These are phyloP conservation scores for Pinctada fucata DNA, from an alignment of 2,888 invertebrate genomes.

Conservation along the genomic window DNA sequence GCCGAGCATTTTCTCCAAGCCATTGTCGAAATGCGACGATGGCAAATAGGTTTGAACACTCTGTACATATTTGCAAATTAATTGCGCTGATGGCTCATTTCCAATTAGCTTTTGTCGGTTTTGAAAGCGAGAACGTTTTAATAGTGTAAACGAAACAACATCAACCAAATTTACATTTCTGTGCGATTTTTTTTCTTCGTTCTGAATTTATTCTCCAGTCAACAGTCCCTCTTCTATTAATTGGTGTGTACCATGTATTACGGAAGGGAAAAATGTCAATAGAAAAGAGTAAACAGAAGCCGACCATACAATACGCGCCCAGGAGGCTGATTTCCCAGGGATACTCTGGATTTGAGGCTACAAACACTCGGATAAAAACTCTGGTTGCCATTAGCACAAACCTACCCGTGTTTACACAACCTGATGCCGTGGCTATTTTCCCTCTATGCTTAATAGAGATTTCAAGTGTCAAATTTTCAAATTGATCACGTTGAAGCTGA, in stretches of 20 bases:
- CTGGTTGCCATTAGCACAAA: conserved; percentile 1
- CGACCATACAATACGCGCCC: conserved; percentile 19
- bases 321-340: conserved; percentile 34
- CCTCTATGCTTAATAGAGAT: not conserved
- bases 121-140: conserved; percentile 4
- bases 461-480: conserved; percentile 7
- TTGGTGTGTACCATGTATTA: conserved; percentile 17
- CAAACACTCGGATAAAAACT: not conserved
- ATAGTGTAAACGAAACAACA: conserved; percentile 2
- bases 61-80: not conserved
- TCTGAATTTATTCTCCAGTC: conserved; percentile 1
- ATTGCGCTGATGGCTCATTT: conserved; percentile 3
- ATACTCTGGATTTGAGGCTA: not conserved
- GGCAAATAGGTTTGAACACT: conserved; percentile 1
- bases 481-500: not conserved
- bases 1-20: not conserved
- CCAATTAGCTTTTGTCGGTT: conserved; percentile 4
- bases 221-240: not conserved
- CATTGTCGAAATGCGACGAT: not conserved
- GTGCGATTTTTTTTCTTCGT: not conserved
- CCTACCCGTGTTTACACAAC: conserved; percentile 2
- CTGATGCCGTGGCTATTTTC: conserved; percentile 5
- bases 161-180: conserved; percentile 7
- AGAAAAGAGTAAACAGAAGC: not conserved
- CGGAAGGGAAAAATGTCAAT: not conserved